Evolutionary conservation across 2,888 invertebrate genomes (phyloP), one percentile per base, ranked within the genome.

Genomic region (Parelbella ahira): DNA sequence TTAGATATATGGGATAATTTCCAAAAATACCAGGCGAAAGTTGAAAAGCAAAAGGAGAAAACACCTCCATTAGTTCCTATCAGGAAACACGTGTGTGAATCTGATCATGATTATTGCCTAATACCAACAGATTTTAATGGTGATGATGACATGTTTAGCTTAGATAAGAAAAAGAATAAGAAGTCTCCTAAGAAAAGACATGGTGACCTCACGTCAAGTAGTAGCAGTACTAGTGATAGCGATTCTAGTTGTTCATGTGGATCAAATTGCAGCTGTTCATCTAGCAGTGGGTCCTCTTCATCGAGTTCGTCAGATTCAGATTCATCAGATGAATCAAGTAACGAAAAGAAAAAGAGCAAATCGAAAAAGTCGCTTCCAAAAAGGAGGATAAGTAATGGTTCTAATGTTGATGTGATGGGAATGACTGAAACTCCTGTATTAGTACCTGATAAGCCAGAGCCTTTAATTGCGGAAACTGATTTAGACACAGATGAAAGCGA

Each of bases 401-500:
- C 89, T n/a, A 84, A 87, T 56, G 86, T 88, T 1, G 88, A 90
- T 60, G 84, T 89, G 1, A 87, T 88, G 51, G 88, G 87, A 2
- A 76, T 79, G 60, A 88, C 88, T 30, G 88, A 88, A 53, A 83
- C 80, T 11, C 80, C 81, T 8, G 65, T 81, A 50, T 60, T 87
- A 45, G 66, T 88, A 9, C 83, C 86, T 19, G 84, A 87, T 56
- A 83, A 88, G 54, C 64, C 80, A 0, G 92, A 93, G 54, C 88
- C 90, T 1, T 81, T 91, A 0, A 91, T 95, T 47, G 89, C 91
- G 19, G 96, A 96, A 77, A 93, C 94, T 0, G 96, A 96, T 75
- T 87, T 96, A 34, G 95, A 95, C 55, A 96, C 96, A 0, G 92
- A 93, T 7, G 93, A 95, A 71, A 93, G 94, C 32, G 94, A 94